These are phyloP conservation scores for Brachionus rubens DNA, from an alignment of 1,140 invertebrate species.

Conservation along the genomic window DNA sequence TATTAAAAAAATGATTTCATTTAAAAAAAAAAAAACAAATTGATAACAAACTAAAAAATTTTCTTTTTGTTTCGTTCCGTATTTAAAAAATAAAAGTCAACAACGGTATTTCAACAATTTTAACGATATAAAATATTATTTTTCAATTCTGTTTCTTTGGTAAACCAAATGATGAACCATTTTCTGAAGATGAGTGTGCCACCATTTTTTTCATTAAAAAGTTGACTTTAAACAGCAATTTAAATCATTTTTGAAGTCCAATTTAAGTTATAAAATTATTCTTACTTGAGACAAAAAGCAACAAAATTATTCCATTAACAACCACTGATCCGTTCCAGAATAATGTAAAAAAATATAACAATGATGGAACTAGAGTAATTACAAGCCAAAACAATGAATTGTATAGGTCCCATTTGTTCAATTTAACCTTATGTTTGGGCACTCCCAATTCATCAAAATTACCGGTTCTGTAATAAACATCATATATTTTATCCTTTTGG, in stretches of 20 bases:
- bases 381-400: conserved; percentile 54
- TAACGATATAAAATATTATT: no score
- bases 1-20: no score
- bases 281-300: not conserved
- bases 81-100: no score
- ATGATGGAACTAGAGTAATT: conserved; percentile 53
- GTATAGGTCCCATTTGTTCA: conserved; percentile 51
- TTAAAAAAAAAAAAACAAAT: no score
- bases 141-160: conserved; percentile 11
- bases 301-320: not conserved
- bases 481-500: conserved; percentile 56
- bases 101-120: no score
- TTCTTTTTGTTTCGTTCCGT: no score
- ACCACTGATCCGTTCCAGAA: conserved; percentile 12
- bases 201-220: conserved; percentile 26
- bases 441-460: conserved; percentile 50
- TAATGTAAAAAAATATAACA: conserved; percentile 49
- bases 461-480: conserved; percentile 53
- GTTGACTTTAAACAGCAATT: not conserved
- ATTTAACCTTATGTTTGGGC: conserved; percentile 48
- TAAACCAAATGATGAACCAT: conserved; percentile 32
- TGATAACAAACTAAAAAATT: no score
- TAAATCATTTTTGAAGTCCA: no score
- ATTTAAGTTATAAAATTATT: no score
- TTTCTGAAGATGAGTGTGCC: conserved; percentile 6